phyloP scores from a whole-genome alignment of 2,888 invertebrate genomes.

The Eupithecia subumbrata region DNA sequence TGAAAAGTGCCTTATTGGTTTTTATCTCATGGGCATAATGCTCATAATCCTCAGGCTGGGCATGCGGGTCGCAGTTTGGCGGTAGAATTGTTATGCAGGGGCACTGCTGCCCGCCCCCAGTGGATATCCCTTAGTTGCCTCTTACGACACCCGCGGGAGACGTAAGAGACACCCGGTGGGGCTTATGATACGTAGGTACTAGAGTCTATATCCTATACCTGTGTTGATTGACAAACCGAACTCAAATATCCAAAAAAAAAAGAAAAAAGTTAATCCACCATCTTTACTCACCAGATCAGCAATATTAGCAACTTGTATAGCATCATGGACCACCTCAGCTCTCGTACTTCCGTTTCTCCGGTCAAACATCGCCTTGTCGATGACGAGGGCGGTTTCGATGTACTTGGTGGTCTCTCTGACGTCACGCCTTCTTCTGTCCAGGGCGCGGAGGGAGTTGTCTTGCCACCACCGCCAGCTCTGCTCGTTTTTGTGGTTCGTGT shows the following conservation, averaged over 20 bases:
- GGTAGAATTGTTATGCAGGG: too few relatives aligned
- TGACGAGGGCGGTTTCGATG: constrained; percentile 97
- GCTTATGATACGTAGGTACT: too few relatives aligned
- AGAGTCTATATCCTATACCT: not conserved
- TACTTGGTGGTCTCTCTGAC: constrained; percentile 96
- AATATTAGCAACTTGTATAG: constrained; percentile 98
- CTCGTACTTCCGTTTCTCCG: constrained; percentile 95
- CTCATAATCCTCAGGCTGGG: too few relatives aligned
- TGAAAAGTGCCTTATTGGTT: too few relatives aligned
- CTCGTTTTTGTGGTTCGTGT: constrained; percentile 57
- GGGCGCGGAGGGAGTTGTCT: constrained; percentile 64
- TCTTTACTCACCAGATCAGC: constrained; percentile 93
- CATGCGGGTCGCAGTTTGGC: too few relatives aligned
- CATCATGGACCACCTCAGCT: constrained; percentile 95
- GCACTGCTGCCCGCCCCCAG: too few relatives aligned
- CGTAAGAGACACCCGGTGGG: too few relatives aligned
- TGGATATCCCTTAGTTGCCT: too few relatives aligned
- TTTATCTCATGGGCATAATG: too few relatives aligned
- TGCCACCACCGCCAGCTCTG: constrained; percentile 76
- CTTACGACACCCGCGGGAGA: too few relatives aligned
- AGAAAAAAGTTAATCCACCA: not conserved
- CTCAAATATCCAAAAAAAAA: not conserved
- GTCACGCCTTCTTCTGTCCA: constrained; percentile 85
- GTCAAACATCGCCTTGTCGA: constrained; percentile 98
- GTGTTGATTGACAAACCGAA: not conserved